Conservation (phyloP, 2,888 invertebrate genomes). For the Deilephila porcellus region DNA sequence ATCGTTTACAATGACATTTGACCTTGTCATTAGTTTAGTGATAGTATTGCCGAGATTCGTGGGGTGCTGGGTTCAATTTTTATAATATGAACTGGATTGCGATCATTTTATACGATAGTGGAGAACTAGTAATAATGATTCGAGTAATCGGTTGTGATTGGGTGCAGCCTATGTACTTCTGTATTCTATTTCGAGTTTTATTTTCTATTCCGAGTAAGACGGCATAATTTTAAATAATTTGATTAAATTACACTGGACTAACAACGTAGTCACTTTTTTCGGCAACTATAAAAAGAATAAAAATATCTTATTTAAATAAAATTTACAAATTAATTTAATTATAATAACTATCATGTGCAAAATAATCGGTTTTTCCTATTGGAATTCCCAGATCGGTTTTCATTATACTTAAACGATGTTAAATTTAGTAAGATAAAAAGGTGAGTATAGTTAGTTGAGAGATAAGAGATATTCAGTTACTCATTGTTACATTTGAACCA, state of each 20-base stretch:
- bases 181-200: too few relatives aligned
- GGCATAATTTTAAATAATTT: too few relatives aligned
- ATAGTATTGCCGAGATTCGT: not conserved
- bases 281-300: not conserved
- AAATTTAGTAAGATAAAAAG: not conserved
- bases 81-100: too few relatives aligned
- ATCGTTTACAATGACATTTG: not conserved
- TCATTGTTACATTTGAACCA: too few relatives aligned
- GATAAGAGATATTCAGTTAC: not conserved
- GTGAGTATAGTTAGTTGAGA: not conserved
- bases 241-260: not conserved
- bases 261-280: not conserved
- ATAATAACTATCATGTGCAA: not conserved
- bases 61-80: not conserved
- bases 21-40: not conserved
- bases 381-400: constrained; percentile 9
- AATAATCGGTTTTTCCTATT: not conserved
- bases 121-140: not conserved
- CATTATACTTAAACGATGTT: not conserved
- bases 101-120: too few relatives aligned
- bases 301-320: not conserved
- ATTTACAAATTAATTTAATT: not conserved
- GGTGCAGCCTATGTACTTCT: too few relatives aligned
- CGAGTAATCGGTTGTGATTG: not conserved
- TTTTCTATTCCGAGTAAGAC: too few relatives aligned